A percentile compares a stretch with the other conserved stretches of the same genome.
These are phyloP conservation scores for Chaetodon trifasciatus DNA, from an alignment of 2,797 vertebrate species.

Conservation along the genomic window DNA sequence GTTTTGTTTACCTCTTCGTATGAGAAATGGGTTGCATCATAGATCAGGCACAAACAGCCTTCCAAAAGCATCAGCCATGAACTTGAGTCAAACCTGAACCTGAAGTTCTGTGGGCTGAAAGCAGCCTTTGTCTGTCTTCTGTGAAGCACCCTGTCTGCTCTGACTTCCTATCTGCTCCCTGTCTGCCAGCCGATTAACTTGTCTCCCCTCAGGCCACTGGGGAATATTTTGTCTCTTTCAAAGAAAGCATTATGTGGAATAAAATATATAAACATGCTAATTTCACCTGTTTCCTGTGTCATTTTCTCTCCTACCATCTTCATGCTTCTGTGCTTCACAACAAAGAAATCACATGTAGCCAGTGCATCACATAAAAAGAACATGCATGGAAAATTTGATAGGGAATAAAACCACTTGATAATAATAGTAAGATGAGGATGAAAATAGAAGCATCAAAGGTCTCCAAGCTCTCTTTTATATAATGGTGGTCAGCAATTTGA, in stretches of 20 bases:
- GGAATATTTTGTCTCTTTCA: slow-evolving; percentile 12
- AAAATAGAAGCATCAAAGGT: too few relatives aligned
- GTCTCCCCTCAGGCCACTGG: slow-evolving; percentile 13
- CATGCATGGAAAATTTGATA: too few relatives aligned
- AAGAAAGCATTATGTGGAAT: slow-evolving; percentile 12
- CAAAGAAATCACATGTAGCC: too few relatives aligned
- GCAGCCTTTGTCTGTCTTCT: slow-evolving; percentile 28
- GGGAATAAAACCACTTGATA: too few relatives aligned
- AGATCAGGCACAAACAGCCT: slow-evolving; percentile 1
- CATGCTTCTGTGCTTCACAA: too few relatives aligned
- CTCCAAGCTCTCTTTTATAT: too few relatives aligned
- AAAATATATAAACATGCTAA: slow-evolving; percentile 13
- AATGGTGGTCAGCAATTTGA: too few relatives aligned
- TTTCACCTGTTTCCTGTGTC: slow-evolving; percentile 11
- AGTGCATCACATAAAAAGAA: too few relatives aligned
- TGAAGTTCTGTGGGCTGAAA: slow-evolving; percentile 22
- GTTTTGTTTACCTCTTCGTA: slow-evolving; percentile 2
- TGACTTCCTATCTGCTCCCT: slow-evolving; percentile 41
- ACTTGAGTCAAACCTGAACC: slow-evolving; percentile 14
- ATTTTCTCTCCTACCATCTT: slow-evolving; percentile 19
- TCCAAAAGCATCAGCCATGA: neutral
- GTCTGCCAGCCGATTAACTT: slow-evolving; percentile 45
- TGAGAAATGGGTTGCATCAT: slow-evolving; percentile 1
- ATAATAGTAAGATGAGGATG: too few relatives aligned
- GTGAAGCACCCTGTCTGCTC: slow-evolving; percentile 31